These are phyloP conservation scores for Muscicapa striata DNA, from an alignment of 2,797 vertebrate genomes.

Conservation along the genomic window DNA sequence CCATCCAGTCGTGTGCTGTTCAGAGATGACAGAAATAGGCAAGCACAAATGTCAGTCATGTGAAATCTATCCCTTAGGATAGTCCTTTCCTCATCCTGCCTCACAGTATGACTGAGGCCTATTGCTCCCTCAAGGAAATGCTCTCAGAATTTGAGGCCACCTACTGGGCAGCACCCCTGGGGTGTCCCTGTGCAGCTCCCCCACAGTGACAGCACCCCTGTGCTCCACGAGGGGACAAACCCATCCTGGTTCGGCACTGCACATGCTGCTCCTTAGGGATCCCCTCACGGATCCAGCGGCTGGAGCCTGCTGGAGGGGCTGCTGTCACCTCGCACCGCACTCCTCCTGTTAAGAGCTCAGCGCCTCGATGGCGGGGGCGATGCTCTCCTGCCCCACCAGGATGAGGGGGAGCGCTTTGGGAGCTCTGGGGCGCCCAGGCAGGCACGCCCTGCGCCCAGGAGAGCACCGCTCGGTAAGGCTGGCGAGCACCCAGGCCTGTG, in stretches of 20 bases:
- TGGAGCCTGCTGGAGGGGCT: not conserved
- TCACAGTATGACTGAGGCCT: not conserved
- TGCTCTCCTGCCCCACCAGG: rapidly evolving
- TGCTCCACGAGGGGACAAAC: not conserved
- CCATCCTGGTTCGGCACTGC: not conserved
- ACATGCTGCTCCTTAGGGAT: not conserved
- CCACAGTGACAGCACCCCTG: rapidly evolving
- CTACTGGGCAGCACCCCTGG: rapidly evolving
- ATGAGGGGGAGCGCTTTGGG: not conserved
- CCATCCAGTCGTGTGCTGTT: not conserved
- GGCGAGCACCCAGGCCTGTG: rapidly evolving
- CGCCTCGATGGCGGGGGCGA: rapidly evolving
- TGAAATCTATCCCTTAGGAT: not conserved
- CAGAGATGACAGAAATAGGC: not conserved
- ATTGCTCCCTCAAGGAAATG: not conserved
- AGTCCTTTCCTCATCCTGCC: not conserved
- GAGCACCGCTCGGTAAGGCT: rapidly evolving
- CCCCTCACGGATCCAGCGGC: rapidly evolving
- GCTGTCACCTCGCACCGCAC: rapidly evolving
- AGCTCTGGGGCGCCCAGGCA: not conserved
- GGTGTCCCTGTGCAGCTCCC: not conserved
- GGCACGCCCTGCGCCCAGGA: rapidly evolving
- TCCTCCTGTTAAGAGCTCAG: rapidly evolving
- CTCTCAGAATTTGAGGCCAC: not conserved
- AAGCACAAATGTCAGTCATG: not conserved